Evolutionary conservation across 2,888 invertebrate genomes (phyloP).

Genomic region (Acronicta alni): DNA sequence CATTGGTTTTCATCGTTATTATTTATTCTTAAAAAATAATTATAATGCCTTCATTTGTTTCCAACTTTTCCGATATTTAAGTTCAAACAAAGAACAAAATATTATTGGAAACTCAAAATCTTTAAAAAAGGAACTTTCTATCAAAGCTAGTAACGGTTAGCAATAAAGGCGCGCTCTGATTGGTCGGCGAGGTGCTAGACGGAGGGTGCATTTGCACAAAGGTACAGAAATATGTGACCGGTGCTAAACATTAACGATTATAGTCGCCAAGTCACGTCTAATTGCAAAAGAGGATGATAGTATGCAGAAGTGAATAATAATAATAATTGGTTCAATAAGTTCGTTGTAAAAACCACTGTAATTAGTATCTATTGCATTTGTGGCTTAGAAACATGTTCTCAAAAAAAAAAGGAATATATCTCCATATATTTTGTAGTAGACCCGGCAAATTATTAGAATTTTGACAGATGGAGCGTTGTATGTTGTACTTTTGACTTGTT

Average conservation of each 20-base stretch:
- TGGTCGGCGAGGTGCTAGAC: conserved; percentile 67
- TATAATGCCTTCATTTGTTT: too few species aligned
- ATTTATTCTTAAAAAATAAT: too few species aligned
- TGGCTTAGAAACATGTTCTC: too few species aligned
- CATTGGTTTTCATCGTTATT: too few species aligned
- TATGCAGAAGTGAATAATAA: conserved; percentile 58
- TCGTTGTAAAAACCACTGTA: not conserved
- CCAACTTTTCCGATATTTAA: too few species aligned
- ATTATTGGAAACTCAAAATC: conserved; percentile 28
- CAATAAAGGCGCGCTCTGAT: conserved; percentile 62
- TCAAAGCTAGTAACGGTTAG: conserved; percentile 57
- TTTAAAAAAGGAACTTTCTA: conserved; percentile 52
- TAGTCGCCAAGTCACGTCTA: conserved; percentile 87
- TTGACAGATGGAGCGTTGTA: too few species aligned
- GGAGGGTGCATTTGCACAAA: conserved; percentile 85
- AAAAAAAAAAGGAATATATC: too few species aligned
- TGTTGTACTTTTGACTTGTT: too few species aligned
- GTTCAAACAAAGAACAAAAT: not conserved
- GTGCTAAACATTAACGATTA: conserved; percentile 89
- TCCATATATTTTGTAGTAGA: too few species aligned
- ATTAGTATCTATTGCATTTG: too few species aligned
- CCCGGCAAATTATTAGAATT: too few species aligned
- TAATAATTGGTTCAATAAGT: not conserved
- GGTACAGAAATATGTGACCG: conserved; percentile 87
- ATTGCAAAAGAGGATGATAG: conserved; percentile 77